A percentile compares a stretch with the other conserved stretches of the same genome.
phyloP scores from a whole-genome alignment of 2,113 vertebrate species.

The Forbesichthys papilliferus region DNA sequence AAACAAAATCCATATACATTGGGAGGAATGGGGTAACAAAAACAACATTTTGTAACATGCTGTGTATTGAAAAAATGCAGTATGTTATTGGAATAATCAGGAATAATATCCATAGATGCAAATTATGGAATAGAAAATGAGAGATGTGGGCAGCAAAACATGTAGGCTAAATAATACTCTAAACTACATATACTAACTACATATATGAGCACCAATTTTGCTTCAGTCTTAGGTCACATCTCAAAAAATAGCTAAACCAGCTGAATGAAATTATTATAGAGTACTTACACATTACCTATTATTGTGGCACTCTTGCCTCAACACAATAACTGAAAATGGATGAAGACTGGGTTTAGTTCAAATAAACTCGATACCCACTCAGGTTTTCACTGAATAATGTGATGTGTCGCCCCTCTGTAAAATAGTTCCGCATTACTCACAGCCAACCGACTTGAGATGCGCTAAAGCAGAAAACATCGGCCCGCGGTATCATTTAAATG shows the following conservation, averaged over 20 bases:
- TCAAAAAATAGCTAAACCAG: conserved; percentile 12
- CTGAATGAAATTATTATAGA: conserved; percentile 11
- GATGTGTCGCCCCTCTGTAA: conserved; percentile 30
- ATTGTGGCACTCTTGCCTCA: conserved; percentile 19
- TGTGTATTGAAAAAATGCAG: too few relatives aligned
- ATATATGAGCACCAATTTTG: too few relatives aligned
- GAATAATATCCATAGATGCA: too few relatives aligned
- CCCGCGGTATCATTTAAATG: conserved; percentile 56
- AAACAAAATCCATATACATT: too few relatives aligned
- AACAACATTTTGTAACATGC: too few relatives aligned
- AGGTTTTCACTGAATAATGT: conserved; percentile 50
- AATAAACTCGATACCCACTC: conserved; percentile 36
- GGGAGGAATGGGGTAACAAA: too few relatives aligned
- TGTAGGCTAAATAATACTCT: too few relatives aligned
- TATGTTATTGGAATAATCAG: too few relatives aligned
- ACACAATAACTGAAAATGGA: conserved; percentile 29
- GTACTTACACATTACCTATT: conserved; percentile 25
- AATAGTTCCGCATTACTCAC: conserved; percentile 49
- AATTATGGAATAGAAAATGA: too few relatives aligned
- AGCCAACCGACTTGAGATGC: conserved; percentile 49
- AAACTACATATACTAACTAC: too few relatives aligned
- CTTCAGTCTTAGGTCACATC: too few relatives aligned
- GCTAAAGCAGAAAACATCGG: conserved; percentile 60
- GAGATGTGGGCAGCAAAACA: too few relatives aligned
- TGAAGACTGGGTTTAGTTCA: conserved; percentile 51